Conservation (phyloP, 2,888 invertebrate species). For the Zygogramma bicolorata region DNA sequence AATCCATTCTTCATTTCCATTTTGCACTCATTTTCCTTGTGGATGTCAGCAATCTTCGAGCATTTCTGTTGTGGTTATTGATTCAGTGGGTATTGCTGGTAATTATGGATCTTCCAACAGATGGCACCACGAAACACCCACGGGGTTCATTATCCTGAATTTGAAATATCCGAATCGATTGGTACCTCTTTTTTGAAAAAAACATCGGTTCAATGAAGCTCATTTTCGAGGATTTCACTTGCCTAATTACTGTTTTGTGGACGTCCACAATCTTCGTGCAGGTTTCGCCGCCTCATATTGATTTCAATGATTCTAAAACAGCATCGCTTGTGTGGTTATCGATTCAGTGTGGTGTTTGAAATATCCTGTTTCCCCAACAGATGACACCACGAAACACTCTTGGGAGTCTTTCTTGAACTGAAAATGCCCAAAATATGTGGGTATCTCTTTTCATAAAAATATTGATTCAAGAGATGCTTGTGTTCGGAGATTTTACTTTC, state of each 20-base stretch:
- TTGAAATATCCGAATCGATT: not conserved
- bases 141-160: not conserved
- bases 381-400: not conserved
- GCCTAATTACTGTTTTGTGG: no score
- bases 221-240: not conserved
- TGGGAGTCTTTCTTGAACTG: not conserved
- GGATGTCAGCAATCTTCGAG: no score
- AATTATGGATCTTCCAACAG: not conserved
- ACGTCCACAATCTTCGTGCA: no score
- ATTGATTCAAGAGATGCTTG: not conserved
- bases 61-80: no score
- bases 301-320: no score
- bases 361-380: not conserved
- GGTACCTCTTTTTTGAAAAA: not conserved
- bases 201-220: not conserved
- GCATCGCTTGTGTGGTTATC: no score
- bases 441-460: constrained; percentile 1
- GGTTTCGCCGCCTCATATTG: no score
- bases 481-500: not conserved
- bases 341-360: no score
- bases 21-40: no score
- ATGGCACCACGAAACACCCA: not conserved
- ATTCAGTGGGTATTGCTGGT: no score
- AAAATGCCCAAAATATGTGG: not conserved
- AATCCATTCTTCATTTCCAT: no score